phyloP scores from a whole-genome alignment of 2,113 vertebrate genomes.

The Plecturocebus donacophilus region DNA sequence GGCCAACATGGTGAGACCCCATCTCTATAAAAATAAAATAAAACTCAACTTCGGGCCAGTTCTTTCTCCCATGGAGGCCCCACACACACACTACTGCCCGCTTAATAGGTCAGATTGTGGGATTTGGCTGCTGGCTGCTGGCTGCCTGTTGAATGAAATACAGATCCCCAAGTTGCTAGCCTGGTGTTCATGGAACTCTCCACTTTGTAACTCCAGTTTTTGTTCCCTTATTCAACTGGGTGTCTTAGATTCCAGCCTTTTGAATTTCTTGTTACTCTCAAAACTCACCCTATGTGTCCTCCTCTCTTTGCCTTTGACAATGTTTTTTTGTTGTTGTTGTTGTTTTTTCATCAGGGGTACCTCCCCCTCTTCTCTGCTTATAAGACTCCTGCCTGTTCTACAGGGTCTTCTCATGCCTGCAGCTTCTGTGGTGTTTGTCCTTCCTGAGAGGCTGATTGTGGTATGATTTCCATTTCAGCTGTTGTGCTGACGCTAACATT shows the following conservation, averaged over 20 bases:
- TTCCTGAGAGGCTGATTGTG: background rate
- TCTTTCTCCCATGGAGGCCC: background rate
- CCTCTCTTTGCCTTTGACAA: background rate
- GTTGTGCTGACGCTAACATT: accelerated
- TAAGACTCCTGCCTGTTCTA: background rate
- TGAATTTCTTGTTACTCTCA: background rate
- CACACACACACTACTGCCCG: accelerated
- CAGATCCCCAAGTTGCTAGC: too few relatives aligned
- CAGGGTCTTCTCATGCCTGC: accelerated
- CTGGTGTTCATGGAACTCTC: background rate
- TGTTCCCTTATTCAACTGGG: background rate
- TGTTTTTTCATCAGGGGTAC: too few relatives aligned
- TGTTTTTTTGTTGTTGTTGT: background rate
- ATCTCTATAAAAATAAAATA: too few relatives aligned
- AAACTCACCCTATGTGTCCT: accelerated
- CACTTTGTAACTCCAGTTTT: too few relatives aligned
- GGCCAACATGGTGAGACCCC: too few relatives aligned
- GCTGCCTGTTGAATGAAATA: background rate
- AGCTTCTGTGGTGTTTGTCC: background rate
- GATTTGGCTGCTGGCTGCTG: background rate
- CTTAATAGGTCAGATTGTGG: background rate
- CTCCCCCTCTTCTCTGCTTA: accelerated
- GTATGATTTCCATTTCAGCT: background rate
- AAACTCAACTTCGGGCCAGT: background rate
- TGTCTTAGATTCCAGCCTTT: background rate